Conservation (phyloP, 1,140 invertebrate genomes). For the Brachionus koreanus region DNA sequence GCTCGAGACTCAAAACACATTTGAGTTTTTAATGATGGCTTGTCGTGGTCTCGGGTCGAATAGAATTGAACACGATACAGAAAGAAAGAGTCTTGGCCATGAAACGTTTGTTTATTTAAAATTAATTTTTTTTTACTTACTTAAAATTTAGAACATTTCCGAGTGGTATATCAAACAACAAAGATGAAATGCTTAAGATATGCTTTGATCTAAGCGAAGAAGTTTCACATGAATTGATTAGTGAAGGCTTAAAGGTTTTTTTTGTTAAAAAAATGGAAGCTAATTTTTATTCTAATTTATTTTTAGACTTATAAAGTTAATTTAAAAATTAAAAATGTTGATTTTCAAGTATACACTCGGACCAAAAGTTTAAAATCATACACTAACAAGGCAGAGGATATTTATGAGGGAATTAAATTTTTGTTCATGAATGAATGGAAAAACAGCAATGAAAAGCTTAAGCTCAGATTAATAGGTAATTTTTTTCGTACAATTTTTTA, state of each 20-base stretch:
- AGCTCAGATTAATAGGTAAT: constrained; percentile 60
- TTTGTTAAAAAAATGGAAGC: constrained; percentile 28
- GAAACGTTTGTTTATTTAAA: background rate
- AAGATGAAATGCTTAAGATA: constrained; percentile 9
- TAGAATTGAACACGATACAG: constrained; percentile 50
- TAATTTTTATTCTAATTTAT: constrained; percentile 20
- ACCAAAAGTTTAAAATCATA: constrained; percentile 53
- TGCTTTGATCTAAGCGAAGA: constrained; percentile 23
- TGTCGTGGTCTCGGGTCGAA: constrained; percentile 61
- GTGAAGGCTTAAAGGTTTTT: constrained; percentile 44
- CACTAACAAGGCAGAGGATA: constrained; percentile 55
- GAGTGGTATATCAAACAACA: constrained; percentile 35
- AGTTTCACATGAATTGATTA: constrained; percentile 35
- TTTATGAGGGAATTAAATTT: constrained; percentile 56
- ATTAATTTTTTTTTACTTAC: background rate
- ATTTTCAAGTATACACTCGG: constrained; percentile 60
- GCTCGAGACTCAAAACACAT: constrained; percentile 60
- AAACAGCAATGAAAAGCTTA: constrained; percentile 50
- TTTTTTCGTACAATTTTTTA: background rate
- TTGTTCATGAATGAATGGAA: constrained; percentile 58
- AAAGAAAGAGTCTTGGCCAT: constrained; percentile 41
- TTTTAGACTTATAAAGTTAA: constrained; percentile 60
- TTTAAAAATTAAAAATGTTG: constrained; percentile 61
- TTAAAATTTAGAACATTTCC: constrained; percentile 1
- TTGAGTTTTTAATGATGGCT: constrained; percentile 61